Conservation (phyloP, 2,888 invertebrate species). For the Ferdinandea cuprea region DNA sequence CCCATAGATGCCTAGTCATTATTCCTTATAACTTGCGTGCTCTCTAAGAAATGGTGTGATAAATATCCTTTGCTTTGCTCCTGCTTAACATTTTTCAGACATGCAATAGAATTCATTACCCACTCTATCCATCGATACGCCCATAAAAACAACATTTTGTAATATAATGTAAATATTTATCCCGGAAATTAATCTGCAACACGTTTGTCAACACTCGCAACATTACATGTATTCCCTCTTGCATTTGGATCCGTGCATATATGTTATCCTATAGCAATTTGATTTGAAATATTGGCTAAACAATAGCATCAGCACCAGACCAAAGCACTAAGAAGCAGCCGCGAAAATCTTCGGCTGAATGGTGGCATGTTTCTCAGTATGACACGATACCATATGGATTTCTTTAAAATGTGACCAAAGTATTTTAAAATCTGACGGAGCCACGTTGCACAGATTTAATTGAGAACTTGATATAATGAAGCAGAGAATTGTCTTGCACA, state of each 20-base stretch:
- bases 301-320: neutral
- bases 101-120: neutral
- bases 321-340: neutral
- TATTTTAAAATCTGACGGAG: too few species aligned
- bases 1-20: too few species aligned
- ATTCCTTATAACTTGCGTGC: too few species aligned
- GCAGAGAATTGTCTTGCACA: too few species aligned
- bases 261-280: neutral
- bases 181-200: constrained; percentile 5
- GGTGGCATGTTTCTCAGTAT: neutral
- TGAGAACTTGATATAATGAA: too few species aligned
- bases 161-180: constrained; percentile 7
- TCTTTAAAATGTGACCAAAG: too few species aligned
- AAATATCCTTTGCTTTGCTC: neutral
- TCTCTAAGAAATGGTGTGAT: too few species aligned
- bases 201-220: constrained; percentile 14
- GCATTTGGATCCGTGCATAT: neutral
- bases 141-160: neutral
- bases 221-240: neutral
- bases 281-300: constrained; percentile 1
- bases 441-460: too few species aligned
- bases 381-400: neutral
- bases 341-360: neutral
- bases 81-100: neutral
- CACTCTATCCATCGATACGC: neutral